Conservation (phyloP, 2,888 invertebrate species). For the Metellina segmentata region DNA sequence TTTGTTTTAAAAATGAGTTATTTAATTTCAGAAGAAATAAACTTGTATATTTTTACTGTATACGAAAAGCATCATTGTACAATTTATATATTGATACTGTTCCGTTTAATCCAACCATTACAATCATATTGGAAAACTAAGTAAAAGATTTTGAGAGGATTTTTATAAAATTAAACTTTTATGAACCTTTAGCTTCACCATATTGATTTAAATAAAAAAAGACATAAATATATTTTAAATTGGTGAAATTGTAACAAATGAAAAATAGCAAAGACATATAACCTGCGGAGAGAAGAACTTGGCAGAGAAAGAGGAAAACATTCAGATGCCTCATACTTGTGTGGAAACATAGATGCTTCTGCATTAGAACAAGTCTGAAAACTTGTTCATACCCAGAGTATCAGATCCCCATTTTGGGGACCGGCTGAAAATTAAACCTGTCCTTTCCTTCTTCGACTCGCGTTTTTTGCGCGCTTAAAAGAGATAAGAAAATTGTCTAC, state of each 20-base stretch:
- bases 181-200: too few relatives aligned
- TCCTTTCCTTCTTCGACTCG: too few relatives aligned
- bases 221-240: neutral
- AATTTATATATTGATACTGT: too few relatives aligned
- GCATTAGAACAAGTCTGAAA: neutral
- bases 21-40: too few relatives aligned
- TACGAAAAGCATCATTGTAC: too few relatives aligned
- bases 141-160: neutral
- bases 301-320: neutral
- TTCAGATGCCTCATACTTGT: slow-evolving; percentile 14
- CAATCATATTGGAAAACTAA: neutral
- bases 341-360: slow-evolving; percentile 3
- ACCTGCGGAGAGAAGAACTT: slow-evolving; percentile 3
- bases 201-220: neutral
- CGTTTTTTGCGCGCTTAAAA: too few relatives aligned
- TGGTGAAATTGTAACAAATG: neutral
- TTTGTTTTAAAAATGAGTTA: too few relatives aligned
- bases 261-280: neutral
- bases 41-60: too few relatives aligned
- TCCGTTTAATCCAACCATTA: too few relatives aligned
- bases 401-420: neutral
- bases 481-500: too few relatives aligned
- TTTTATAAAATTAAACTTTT: neutral
- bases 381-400: neutral
- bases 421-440: neutral